phyloP scores from a whole-genome alignment of 35 echinoderm and acorn worm species.

The Holothuria glaberrima region DNA sequence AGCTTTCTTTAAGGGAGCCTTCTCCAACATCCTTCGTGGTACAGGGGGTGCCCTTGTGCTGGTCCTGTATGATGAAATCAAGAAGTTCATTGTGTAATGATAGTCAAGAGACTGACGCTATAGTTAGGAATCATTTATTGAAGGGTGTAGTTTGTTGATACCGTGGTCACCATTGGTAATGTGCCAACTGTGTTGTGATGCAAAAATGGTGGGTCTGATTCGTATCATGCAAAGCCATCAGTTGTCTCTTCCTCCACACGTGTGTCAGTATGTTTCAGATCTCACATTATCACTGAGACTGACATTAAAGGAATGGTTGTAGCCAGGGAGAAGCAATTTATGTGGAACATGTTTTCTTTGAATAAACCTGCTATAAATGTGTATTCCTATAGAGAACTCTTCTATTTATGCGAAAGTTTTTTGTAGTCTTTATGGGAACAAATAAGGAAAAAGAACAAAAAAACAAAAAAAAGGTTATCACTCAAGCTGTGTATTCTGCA shows the following conservation, averaged over 20 bases:
- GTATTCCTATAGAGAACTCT: constrained; percentile 1
- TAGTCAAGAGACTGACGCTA: neutral
- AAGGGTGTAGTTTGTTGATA: constrained; percentile 4
- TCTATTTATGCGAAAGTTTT: constrained; percentile 25
- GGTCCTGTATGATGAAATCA: constrained; percentile 94
- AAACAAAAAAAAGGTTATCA: neutral
- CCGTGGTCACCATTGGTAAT: neutral
- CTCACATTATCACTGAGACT: too few species aligned
- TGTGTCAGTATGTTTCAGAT: neutral
- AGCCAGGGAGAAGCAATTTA: neutral
- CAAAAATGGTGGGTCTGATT: neutral
- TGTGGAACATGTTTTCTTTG: neutral
- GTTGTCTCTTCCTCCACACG: neutral
- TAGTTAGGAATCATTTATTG: constrained; percentile 51
- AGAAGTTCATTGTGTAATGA: constrained; percentile 63
- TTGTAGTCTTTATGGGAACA: neutral
- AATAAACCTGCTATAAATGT: constrained; percentile 32
- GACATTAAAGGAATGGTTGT: neutral
- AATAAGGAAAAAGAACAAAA: constrained; percentile 9
- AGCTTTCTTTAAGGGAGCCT: constrained; percentile 99
- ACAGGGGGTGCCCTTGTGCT: constrained; percentile 95
- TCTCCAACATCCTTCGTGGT: constrained; percentile 98
- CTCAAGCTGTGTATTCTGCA: neutral
- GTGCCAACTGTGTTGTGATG: constrained; percentile 6
- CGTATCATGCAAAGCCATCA: neutral